These are phyloP conservation scores for Liodrosophila aerea DNA, from an alignment of 2,888 invertebrate genomes.

Conservation along the genomic window DNA sequence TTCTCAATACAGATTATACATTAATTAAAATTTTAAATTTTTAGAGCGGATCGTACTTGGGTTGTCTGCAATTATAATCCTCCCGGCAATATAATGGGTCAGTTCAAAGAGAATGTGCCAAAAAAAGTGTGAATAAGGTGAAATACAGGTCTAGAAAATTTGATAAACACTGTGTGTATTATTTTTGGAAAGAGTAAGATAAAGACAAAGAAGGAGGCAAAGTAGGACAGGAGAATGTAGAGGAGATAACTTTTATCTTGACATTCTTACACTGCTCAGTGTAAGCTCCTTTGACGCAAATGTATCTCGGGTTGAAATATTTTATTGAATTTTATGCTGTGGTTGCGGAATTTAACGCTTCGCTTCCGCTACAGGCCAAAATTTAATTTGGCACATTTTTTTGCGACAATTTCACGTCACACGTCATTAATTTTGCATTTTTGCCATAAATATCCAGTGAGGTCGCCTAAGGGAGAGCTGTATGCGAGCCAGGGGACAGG, in stretches of 20 bases:
- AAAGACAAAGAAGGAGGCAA: no score
- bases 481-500: conserved; percentile 11
- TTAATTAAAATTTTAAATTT: not conserved
- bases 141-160: conserved; percentile 25
- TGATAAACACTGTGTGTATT: no score
- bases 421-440: conserved; percentile 76
- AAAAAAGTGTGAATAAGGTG: conserved; percentile 28
- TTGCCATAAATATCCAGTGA: conserved; percentile 67
- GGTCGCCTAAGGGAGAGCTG: conserved; percentile 8
- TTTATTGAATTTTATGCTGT: conserved; percentile 53
- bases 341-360: conserved; percentile 47
- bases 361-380: conserved; percentile 24
- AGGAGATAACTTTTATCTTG: no score
- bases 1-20: not conserved
- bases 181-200: no score
- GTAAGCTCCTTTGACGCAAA: no score
- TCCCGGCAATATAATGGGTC: conserved; percentile 92
- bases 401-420: conserved; percentile 66
- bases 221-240: no score
- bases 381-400: conserved; percentile 58
- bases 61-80: conserved; percentile 96
- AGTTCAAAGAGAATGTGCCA: conserved; percentile 89
- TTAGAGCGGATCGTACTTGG: conserved; percentile 84
- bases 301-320: conserved; percentile 28
- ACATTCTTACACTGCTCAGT: no score